A percentile compares a stretch with the other conserved stretches of the same genome.
These are phyloP conservation scores for Darevskia mixta DNA, from an alignment of 2,797 vertebrate genomes.

Conservation along the genomic window DNA sequence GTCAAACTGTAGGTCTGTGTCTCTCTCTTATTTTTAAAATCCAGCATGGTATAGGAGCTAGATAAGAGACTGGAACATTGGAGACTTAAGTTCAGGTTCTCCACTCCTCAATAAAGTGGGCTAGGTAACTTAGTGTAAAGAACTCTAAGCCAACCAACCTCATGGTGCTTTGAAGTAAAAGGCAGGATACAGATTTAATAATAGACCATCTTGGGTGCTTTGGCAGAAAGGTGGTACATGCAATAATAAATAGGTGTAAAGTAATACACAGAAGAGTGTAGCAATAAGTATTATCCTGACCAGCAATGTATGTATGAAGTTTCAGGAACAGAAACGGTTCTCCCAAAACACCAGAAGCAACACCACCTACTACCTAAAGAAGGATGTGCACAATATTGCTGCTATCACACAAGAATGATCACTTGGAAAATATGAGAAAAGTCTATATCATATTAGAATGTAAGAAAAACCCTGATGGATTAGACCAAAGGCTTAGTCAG, in stretches of 20 bases:
- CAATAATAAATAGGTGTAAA: too few relatives aligned
- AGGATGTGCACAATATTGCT: background rate
- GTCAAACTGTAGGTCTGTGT: too few relatives aligned
- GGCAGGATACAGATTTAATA: background rate
- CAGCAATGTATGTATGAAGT: constrained; percentile 56
- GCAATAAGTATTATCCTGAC: constrained; percentile 16
- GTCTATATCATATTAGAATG: too few relatives aligned
- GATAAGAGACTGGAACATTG: background rate
- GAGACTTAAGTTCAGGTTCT: background rate
- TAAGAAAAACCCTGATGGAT: too few relatives aligned
- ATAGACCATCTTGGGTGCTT: too few relatives aligned
- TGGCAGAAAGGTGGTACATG: too few relatives aligned
- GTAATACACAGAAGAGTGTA: background rate
- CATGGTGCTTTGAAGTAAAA: background rate
- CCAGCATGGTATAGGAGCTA: background rate
- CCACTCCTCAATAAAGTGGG: background rate
- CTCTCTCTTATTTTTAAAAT: too few relatives aligned
- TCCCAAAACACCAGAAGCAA: constrained; percentile 25
- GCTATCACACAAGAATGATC: background rate
- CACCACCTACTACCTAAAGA: constrained; percentile 14
- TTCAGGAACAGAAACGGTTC: background rate
- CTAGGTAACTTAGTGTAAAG: background rate
- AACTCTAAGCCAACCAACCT: background rate
- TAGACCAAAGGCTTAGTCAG: too few relatives aligned
- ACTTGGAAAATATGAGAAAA: background rate